Base-by-base conservation (phyloP, 2,888 invertebrate species). In the Drosophila putrida region DNA sequence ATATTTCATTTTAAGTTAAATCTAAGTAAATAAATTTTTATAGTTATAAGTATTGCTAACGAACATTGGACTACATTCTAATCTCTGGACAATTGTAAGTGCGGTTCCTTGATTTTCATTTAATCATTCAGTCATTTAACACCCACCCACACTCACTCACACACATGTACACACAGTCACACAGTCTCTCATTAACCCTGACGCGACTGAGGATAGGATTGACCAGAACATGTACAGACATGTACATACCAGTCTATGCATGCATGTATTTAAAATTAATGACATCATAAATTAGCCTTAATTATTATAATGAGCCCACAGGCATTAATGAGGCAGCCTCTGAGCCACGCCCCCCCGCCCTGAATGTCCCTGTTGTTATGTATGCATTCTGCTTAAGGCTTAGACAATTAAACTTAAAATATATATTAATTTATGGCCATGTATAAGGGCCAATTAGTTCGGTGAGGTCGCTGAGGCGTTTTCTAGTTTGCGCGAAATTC, bases 401-500 rank as follows among this genome's bases (percentile, higher is more conserved):
- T 71, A 86, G 82, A 89, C 90, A 89, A 89, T 90, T 89, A 72
- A 84, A 90, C 88, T 84, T 84, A 65, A 88, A 90, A 86, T 83
- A 60, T 83, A 60, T 86, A 88, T 89, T 80, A 90, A 90, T 90
- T 90, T 90, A 90, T 89, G 88, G 73, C 75, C 75, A 71, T 75
- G 73, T 75, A 75, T 78, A 79, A 80, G 76, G 78, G 71, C 85
- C 90, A 90, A 90, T 90, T 90, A 89, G 87, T 67, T n/a, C n/a
- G n/a, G n/a, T 64, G 63, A 61, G 57, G 54, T 64, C 60, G 43
- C 35, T 62, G 57, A 72, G 78, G 76, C 80, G 64, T 51, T 75
- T 80, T 80, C 46, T 74, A 75, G 72, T 81, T 83, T 76, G 79
- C 80, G 82, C 85, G 84, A 75, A 86, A 90, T 79, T 88, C 90